Percentiles rank a stretch among this genome's conserved stretches.
phyloP scores from a whole-genome alignment of 2,888 invertebrate genomes.

The Oligia strigilis region DNA sequence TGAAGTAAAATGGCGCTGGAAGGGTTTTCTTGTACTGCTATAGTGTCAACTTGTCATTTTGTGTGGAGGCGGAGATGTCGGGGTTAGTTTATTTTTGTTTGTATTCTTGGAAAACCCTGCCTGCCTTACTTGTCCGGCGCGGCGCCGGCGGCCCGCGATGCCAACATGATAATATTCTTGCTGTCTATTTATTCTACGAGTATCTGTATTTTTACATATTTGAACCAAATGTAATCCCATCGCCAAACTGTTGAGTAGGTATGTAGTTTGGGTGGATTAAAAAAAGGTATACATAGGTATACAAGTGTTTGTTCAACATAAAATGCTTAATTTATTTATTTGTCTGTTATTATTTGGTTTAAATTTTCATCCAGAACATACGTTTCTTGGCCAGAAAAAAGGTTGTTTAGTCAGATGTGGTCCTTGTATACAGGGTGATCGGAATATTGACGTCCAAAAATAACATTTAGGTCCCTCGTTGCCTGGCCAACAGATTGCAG shows the following conservation, averaged over 20 bases:
- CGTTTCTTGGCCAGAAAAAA: too few relatives aligned
- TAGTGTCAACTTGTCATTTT: slow-evolving; percentile 58
- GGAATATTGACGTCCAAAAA: too few relatives aligned
- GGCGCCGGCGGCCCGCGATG: background rate
- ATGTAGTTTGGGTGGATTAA: background rate
- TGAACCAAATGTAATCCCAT: background rate
- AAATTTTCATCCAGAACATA: too few relatives aligned
- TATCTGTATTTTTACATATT: background rate
- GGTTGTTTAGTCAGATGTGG: background rate
- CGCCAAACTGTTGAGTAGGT: background rate
- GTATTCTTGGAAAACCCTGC: background rate
- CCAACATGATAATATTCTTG: background rate
- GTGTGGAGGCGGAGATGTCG: slow-evolving; percentile 30
- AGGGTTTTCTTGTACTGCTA: slow-evolving; percentile 56
- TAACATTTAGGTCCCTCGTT: too few relatives aligned
- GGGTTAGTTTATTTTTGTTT: slow-evolving; percentile 4
- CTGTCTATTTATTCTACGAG: background rate
- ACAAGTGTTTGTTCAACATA: background rate
- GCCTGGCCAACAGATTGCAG: too few relatives aligned
- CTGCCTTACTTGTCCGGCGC: background rate
- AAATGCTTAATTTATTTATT: too few relatives aligned
- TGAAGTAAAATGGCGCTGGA: slow-evolving; percentile 29
- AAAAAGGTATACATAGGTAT: background rate
- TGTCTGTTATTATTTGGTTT: too few relatives aligned
- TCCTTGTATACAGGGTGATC: background rate